Evolutionary conservation across 2,888 invertebrate genomes (phyloP), one percentile per base, ranked within the genome.

Genomic region (Pterobdella sp.): DNA sequence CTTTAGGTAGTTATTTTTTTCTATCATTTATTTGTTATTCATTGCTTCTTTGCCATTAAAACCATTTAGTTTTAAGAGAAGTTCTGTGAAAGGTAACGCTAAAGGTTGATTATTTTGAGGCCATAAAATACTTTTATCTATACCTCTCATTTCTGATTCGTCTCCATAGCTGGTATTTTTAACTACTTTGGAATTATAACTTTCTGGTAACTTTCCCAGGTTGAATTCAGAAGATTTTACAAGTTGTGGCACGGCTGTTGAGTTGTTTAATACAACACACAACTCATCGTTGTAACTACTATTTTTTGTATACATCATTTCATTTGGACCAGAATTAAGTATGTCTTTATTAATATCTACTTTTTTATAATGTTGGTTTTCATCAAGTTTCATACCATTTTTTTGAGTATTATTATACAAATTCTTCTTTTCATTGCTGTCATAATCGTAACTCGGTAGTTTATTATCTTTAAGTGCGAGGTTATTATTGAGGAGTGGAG

Each of bases 401-500:
- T 18, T 26, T 4, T 3, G 26, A 4, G 7, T 56, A 18, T 56
- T 26, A 22, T 56, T 56, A 22, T 56, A 56, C 4, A 56, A 26
- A 56, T 56, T 56, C 60, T 56, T 26, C 3, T 56, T 56, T 56
- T 26, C 60, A 56, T 3, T 3, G n/a, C 60, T 3, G n/a, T 26
- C 60, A 18, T 22, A 4, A 14, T 3, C n/a, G 7, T 56, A 4
- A 26, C 26, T 56, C n/a, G 14, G n/a, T 56, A 26, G 4, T 42
- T 14, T 42, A 42, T 22, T 42, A 42, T 42, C 49, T 22, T n/a
- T 56, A 56, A 26, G n/a, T 3, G 60, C 60, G 18, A 4, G n/a
- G 7, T 56, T 26, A 26, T 26, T 56, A 26, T 22, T 32, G 70
- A 42, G n/a, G 31, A 35, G 52, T 18, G 36, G 70, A 22, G 80